phyloP scores from a whole-genome alignment of 1,140 invertebrate genomes.

The Monochamus saltuarius region DNA sequence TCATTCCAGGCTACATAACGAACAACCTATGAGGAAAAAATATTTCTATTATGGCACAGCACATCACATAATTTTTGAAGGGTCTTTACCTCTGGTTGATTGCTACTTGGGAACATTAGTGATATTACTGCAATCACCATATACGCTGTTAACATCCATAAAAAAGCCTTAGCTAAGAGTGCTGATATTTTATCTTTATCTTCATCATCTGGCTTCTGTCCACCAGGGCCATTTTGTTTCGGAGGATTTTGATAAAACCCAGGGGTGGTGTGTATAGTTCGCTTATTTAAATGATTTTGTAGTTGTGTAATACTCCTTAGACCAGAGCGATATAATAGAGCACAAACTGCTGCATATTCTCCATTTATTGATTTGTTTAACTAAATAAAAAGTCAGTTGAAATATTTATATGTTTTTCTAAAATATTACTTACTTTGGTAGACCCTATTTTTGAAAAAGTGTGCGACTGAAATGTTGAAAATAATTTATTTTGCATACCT shows the following conservation, averaged over 20 bases:
- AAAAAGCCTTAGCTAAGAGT: conserved; percentile 68
- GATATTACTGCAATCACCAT: conserved; percentile 71
- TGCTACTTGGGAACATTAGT: conserved; percentile 67
- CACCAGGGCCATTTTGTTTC: conserved; percentile 22
- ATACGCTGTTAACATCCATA: conserved; percentile 76
- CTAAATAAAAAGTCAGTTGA: no score
- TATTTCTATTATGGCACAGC: background rate
- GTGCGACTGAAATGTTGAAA: no score
- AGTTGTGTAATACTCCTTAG: conserved; percentile 46
- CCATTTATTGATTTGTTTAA: conserved; percentile 43
- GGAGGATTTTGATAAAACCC: conserved; percentile 34
- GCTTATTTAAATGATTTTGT: conserved; percentile 38
- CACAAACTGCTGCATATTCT: conserved; percentile 54
- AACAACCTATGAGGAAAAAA: conserved; percentile 50
- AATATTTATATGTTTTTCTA: no score
- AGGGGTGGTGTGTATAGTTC: conserved; percentile 33
- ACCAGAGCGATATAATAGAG: conserved; percentile 50
- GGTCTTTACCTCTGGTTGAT: conserved; percentile 67
- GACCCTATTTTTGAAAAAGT: no score
- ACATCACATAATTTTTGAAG: background rate
- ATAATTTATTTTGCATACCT: no score
- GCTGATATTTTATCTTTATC: conserved; percentile 66
- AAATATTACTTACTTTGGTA: no score
- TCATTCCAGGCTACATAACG: conserved; percentile 92
- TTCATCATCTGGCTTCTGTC: conserved; percentile 54